Evolutionary conservation across 2,797 vertebrate species (phyloP).

Genomic region (Xenentodon cancila): DNA sequence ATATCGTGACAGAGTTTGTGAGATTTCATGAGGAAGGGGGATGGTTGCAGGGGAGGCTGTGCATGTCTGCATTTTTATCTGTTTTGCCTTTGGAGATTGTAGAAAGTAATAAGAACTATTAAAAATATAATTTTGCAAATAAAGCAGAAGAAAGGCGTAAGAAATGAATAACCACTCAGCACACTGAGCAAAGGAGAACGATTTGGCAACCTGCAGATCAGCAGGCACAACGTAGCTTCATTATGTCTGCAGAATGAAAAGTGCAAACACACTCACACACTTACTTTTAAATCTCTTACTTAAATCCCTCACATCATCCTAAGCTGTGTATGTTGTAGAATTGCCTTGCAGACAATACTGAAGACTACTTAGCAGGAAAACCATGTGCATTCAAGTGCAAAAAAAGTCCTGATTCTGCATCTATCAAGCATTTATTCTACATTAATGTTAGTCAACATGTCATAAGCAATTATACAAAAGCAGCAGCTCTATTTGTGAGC

Average conservation of each 20-base stretch:
- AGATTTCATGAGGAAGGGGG: neutral
- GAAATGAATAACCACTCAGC: conserved; percentile 11
- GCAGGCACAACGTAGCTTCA: conserved; percentile 8
- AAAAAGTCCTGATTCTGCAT: conserved; percentile 23
- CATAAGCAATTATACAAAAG: conserved; percentile 15
- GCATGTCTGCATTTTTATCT: conserved; percentile 7
- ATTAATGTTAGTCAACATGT: conserved; percentile 10
- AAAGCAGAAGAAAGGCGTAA: conserved; percentile 11
- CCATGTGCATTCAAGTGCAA: conserved; percentile 9
- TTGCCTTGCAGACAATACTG: conserved; percentile 3
- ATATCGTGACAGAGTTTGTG: neutral
- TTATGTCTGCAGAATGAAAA: conserved; percentile 16
- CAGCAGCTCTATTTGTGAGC: conserved; percentile 8
- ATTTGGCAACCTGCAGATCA: conserved; percentile 20
- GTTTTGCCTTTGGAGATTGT: conserved; percentile 28
- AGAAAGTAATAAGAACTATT: conserved; percentile 27
- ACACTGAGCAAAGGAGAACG: conserved; percentile 10
- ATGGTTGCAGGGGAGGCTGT: conserved; percentile 12
- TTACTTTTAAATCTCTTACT: conserved; percentile 5
- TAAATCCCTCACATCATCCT: conserved; percentile 13
- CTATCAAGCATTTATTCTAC: conserved; percentile 4
- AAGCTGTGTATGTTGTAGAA: conserved; percentile 10
- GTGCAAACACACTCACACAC: conserved; percentile 14
- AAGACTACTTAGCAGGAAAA: neutral
- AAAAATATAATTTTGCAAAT: conserved; percentile 40